These are phyloP conservation scores for Vanessa atalanta DNA, from an alignment of 1,140 invertebrate genomes.

Conservation along the genomic window DNA sequence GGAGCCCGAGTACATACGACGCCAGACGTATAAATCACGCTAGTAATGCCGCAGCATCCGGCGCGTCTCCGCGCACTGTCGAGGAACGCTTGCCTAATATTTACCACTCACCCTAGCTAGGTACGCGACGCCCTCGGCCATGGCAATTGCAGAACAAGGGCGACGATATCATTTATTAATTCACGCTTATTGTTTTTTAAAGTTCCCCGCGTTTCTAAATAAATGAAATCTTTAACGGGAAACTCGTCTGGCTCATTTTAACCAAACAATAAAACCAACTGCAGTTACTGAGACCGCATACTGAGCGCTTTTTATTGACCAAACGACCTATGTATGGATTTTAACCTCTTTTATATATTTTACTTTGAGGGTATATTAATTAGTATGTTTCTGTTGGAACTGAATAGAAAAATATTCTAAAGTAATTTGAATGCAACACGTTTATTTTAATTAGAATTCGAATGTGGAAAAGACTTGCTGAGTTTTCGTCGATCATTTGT, in stretches of 20 bases:
- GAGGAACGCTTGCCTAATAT: slow-evolving; percentile 54
- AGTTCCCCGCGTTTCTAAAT: slow-evolving; percentile 9
- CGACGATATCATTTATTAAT: slow-evolving; percentile 64
- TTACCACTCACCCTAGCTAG: slow-evolving; percentile 42
- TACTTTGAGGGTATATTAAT: not conserved
- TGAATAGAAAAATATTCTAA: too few species aligned
- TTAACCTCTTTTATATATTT: not conserved
- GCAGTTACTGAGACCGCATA: not conserved
- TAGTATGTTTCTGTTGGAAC: too few species aligned
- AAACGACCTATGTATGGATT: slow-evolving; percentile 4
- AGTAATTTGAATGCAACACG: too few species aligned
- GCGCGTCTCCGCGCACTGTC: slow-evolving; percentile 58
- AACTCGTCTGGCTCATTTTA: slow-evolving; percentile 17
- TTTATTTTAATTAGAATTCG: too few species aligned
- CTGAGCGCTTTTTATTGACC: slow-evolving; percentile 12
- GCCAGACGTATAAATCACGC: slow-evolving; percentile 78
- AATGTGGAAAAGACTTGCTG: too few species aligned
- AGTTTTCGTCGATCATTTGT: too few species aligned
- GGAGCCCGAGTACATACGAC: slow-evolving; percentile 47
- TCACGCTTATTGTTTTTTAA: slow-evolving; percentile 55
- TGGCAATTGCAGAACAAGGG: slow-evolving; percentile 44
- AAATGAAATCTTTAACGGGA: slow-evolving; percentile 14
- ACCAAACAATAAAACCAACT: slow-evolving; percentile 12
- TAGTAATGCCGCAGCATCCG: slow-evolving; percentile 74
- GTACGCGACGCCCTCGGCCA: slow-evolving; percentile 46